A percentile compares a stretch with the other conserved stretches of the same genome.
phyloP scores from a whole-genome alignment of 2,797 vertebrate species.

The Melanotaenia boesemani region DNA sequence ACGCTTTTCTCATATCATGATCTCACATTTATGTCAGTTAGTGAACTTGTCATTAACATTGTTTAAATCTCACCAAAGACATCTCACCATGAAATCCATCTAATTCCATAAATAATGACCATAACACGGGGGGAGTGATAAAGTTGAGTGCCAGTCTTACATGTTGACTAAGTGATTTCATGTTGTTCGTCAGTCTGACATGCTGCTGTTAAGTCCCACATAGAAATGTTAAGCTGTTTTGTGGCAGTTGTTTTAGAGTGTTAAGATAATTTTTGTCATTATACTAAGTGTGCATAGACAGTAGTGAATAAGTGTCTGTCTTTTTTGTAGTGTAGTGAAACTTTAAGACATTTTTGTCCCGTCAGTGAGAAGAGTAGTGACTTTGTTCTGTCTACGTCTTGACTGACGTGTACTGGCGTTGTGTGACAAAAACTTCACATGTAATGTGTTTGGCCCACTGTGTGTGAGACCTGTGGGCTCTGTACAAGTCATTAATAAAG shows the following conservation, averaged over 20 bases:
- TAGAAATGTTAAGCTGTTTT: slow-evolving; percentile 64
- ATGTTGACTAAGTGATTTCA: slow-evolving; percentile 58
- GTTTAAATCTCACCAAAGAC: slow-evolving; percentile 33
- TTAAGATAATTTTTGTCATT: slow-evolving; percentile 58
- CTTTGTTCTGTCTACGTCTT: slow-evolving; percentile 69
- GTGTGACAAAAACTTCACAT: slow-evolving; percentile 52
- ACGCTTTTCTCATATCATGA: slow-evolving; percentile 46
- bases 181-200: slow-evolving; percentile 73
- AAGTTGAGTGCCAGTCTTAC: slow-evolving; percentile 77
- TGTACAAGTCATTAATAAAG: slow-evolving; percentile 87
- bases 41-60: slow-evolving; percentile 44
- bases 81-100: slow-evolving; percentile 57
- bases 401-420: slow-evolving; percentile 51
- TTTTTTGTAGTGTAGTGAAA: slow-evolving; percentile 50
- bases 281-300: slow-evolving; percentile 37
- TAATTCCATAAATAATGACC: slow-evolving; percentile 49
- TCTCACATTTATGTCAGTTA: slow-evolving; percentile 53
- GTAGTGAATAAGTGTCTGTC: slow-evolving; percentile 63
- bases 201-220: slow-evolving; percentile 41
- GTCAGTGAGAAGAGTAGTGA: slow-evolving; percentile 63
- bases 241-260: slow-evolving; percentile 58
- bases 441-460: slow-evolving; percentile 57
- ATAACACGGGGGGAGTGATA: slow-evolving; percentile 77
- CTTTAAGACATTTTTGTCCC: slow-evolving; percentile 54
- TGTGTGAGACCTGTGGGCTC: slow-evolving; percentile 62